Conservation (phyloP, 2,113 vertebrate species). For the Mirounga angustirostris region DNA sequence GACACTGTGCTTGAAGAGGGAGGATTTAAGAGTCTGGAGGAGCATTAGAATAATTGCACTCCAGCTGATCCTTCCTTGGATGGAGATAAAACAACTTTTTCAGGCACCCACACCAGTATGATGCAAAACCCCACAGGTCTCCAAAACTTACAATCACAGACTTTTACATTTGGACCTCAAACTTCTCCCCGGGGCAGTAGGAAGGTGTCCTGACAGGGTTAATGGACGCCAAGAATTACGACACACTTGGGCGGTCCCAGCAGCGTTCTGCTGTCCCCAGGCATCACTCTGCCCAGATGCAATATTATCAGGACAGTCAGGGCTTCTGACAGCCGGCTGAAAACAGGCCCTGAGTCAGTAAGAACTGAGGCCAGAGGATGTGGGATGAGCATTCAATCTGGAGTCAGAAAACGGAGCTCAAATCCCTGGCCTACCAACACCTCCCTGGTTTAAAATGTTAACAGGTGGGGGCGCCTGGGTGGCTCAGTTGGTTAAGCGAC, state of each 20-base stretch:
- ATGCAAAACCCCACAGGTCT: neutral
- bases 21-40: constrained; percentile 61
- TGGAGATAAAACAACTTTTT: constrained; percentile 36
- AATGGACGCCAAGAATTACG: neutral
- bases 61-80: constrained; percentile 45
- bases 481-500: too few species aligned
- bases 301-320: neutral
- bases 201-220: neutral
- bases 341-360: neutral
- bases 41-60: constrained; percentile 50
- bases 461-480: neutral
- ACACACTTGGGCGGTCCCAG: neutral
- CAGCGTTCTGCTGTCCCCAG: neutral
- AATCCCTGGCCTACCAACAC: neutral
- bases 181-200: neutral
- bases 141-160: neutral
- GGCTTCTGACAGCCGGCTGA: neutral
- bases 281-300: neutral
- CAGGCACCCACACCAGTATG: neutral
- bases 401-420: neutral
- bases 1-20: constrained; percentile 58
- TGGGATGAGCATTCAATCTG: neutral
- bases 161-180: neutral
- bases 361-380: neutral
- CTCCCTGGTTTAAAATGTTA: neutral